phyloP scores from a whole-genome alignment of 37 sponge, comb jelly and placozoan species.

The Sycon ciliatum region DNA sequence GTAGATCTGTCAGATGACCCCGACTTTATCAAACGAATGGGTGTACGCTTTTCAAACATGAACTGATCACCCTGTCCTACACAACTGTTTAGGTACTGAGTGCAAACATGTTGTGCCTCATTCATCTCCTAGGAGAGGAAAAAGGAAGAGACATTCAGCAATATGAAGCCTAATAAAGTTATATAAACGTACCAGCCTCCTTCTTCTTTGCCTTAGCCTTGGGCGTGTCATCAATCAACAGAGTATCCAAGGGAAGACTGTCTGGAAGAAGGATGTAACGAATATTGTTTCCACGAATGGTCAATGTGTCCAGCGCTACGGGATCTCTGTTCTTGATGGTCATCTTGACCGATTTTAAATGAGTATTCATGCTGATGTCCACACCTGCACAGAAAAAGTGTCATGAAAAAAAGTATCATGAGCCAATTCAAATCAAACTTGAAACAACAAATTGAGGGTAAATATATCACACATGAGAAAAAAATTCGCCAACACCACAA shows the following conservation, averaged over 20 bases:
- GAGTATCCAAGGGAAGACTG: conserved; percentile 82
- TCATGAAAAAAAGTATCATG: background rate
- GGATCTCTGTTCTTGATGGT: conserved; percentile 85
- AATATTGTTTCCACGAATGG: conserved; percentile 93
- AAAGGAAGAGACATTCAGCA: no score
- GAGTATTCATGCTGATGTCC: conserved; percentile 99
- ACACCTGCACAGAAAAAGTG: conserved; percentile 62
- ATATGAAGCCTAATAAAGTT: no score
- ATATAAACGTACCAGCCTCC: no score
- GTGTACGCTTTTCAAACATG: no score
- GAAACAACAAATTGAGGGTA: background rate
- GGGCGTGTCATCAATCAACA: conserved; percentile 84
- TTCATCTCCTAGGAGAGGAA: no score
- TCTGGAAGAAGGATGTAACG: conserved; percentile 91
- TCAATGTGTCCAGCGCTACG: conserved; percentile 75
- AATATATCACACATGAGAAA: background rate
- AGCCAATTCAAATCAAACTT: background rate
- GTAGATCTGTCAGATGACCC: no score
- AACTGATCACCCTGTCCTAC: no score
- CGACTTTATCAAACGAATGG: no score
- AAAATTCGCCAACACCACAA: background rate
- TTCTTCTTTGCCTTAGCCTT: conserved; percentile 52
- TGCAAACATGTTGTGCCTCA: no score
- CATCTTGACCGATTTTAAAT: conserved; percentile 95
- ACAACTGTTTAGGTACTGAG: no score